A percentile compares a stretch with the other conserved stretches of the same genome.
Evolutionary conservation across 2,888 invertebrate genomes (phyloP).

Genomic region (Catonia carolina): DNA sequence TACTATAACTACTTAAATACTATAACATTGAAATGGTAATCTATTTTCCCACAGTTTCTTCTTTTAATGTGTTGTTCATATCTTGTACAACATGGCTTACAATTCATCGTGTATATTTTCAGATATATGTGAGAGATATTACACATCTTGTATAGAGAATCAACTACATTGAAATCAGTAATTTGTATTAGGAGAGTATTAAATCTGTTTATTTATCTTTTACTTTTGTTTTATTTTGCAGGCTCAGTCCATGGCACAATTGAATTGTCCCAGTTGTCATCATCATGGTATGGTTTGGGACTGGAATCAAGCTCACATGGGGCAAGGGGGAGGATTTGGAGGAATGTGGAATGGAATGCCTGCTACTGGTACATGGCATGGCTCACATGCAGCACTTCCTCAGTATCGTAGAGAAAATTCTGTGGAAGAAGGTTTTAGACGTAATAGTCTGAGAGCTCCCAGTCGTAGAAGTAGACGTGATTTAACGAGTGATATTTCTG

Average conservation of each 20-base stretch:
- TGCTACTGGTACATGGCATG: conserved; percentile 39
- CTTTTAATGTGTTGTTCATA: too few relatives aligned
- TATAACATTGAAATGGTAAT: too few relatives aligned
- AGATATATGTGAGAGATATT: too few relatives aligned
- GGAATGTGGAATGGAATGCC: conserved; percentile 37
- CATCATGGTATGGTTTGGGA: conserved; percentile 39
- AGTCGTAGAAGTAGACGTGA: conserved; percentile 18
- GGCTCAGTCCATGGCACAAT: conserved; percentile 65
- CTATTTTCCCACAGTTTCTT: too few relatives aligned
- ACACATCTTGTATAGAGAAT: too few relatives aligned
- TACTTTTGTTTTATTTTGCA: conserved; percentile 39
- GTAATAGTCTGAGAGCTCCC: conserved; percentile 24
- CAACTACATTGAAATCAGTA: too few relatives aligned
- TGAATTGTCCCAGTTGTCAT: conserved; percentile 53
- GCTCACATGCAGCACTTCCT: conserved; percentile 26
- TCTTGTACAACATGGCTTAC: too few relatives aligned
- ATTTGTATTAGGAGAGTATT: too few relatives aligned
- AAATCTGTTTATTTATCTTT: conserved; percentile 10
- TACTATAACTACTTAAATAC: too few relatives aligned
- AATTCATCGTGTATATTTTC: too few relatives aligned
- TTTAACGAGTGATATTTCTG: conserved; percentile 18
- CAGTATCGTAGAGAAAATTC: conserved; percentile 32
- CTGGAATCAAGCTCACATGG: conserved; percentile 18
- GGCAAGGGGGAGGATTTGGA: background rate
- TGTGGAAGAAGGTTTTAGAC: conserved; percentile 29